Evolutionary conservation across 2,888 invertebrate genomes (phyloP).

Genomic region (Drosophila vallismaia): DNA sequence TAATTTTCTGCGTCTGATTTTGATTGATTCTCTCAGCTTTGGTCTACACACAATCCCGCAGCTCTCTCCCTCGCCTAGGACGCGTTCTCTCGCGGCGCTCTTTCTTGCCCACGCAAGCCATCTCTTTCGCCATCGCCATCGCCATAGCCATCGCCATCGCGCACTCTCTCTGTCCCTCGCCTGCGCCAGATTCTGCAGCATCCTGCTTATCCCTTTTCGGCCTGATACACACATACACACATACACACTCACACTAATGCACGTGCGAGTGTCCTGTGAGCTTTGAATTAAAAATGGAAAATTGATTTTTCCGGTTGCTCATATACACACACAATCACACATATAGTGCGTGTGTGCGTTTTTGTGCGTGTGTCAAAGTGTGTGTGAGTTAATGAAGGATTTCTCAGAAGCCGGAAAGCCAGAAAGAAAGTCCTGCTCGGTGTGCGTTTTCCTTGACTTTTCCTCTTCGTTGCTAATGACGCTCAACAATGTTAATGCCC

Average conservation of each 20-base stretch:
- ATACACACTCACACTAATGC: slow-evolving; percentile 24
- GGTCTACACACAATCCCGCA: slow-evolving; percentile 46
- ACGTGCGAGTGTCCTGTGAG: slow-evolving; percentile 44
- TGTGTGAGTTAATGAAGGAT: slow-evolving; percentile 17
- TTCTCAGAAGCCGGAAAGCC: slow-evolving; percentile 27
- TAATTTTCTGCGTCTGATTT: slow-evolving; percentile 43
- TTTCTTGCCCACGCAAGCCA: slow-evolving; percentile 1
- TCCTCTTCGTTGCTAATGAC: slow-evolving; percentile 61
- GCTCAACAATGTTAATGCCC: slow-evolving; percentile 91
- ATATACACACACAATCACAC: slow-evolving; percentile 49
- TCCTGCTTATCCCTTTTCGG: slow-evolving; percentile 74
- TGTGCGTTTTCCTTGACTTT: slow-evolving; percentile 18
- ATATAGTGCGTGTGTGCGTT: slow-evolving; percentile 18
- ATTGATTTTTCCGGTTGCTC: slow-evolving; percentile 82
- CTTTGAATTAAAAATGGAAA: slow-evolving; percentile 82
- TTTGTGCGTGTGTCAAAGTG: slow-evolving; percentile 12
- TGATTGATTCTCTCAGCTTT: slow-evolving; percentile 58
- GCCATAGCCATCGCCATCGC: slow-evolving; percentile 1
- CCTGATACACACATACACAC: slow-evolving; percentile 43
- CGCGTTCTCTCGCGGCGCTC: slow-evolving; percentile 10
- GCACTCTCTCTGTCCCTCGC: slow-evolving; percentile 5
- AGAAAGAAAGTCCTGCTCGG: slow-evolving; percentile 18
- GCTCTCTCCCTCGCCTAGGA: neutral
- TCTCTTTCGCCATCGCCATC: slow-evolving; percentile 1
- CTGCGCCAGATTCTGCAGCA: slow-evolving; percentile 60